Evolutionary conservation across 1,140 invertebrate species (phyloP).

Genomic region (Xylocopa sonorina): DNA sequence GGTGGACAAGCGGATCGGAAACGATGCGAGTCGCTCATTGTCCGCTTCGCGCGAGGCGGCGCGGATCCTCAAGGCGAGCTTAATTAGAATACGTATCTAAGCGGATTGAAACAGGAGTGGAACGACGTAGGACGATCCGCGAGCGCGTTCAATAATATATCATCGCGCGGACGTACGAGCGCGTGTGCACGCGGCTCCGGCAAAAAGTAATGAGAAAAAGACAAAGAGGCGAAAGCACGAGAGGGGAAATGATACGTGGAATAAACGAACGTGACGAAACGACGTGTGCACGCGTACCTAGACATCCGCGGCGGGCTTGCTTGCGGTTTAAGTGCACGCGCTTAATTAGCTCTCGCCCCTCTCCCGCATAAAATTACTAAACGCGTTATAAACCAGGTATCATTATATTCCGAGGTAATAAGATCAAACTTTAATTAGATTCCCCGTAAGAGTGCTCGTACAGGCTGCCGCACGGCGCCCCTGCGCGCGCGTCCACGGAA

Average conservation of each 20-base stretch:
- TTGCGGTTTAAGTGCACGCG: conserved; percentile 38
- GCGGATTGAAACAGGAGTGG: conserved; percentile 23
- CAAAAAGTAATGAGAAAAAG: neutral
- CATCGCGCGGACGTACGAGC: neutral
- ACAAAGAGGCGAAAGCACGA: neutral
- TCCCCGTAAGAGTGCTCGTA: conserved; percentile 56
- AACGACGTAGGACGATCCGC: neutral
- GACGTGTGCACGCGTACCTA: neutral
- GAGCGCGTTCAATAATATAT: conserved; percentile 30
- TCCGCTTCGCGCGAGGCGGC: neutral
- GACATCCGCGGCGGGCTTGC: neutral
- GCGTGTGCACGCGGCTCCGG: neutral
- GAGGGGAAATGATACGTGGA: neutral
- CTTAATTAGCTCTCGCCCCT: conserved; percentile 42
- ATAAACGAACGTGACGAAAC: too few relatives aligned
- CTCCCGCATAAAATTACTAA: conserved; percentile 46
- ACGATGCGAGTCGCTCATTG: conserved; percentile 1
- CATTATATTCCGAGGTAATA: conserved; percentile 50
- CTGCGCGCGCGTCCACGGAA: neutral
- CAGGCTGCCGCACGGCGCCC: neutral
- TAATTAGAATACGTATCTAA: conserved; percentile 46
- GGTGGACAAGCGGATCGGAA: neutral
- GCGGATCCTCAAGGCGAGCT: neutral
- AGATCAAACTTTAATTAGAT: conserved; percentile 54
- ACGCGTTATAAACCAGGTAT: conserved; percentile 53